Evolutionary conservation across 1,140 invertebrate species (phyloP).

Genomic region (Scaptomyza montana): DNA sequence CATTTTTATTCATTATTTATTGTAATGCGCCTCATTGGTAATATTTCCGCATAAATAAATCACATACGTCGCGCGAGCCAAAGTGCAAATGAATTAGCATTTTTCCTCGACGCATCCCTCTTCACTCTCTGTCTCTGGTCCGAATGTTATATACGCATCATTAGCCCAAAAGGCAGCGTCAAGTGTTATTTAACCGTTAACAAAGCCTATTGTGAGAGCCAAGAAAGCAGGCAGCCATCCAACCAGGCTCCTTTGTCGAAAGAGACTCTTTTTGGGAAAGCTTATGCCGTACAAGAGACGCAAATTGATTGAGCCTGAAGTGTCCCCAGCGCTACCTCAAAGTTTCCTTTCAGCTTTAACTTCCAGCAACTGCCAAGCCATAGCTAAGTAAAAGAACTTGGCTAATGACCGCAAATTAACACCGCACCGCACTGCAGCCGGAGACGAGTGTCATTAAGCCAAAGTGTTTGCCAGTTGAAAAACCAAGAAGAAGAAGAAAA

Average conservation of each 20-base stretch:
- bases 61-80: conserved; percentile 37
- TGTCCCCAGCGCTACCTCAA: conserved; percentile 2
- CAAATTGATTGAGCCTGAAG: conserved; percentile 71
- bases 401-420: conserved; percentile 79
- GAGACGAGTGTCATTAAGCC: conserved; percentile 72
- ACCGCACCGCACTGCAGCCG: conserved; percentile 56
- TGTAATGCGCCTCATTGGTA: conserved; percentile 26
- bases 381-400: conserved; percentile 49
- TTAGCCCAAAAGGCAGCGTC: conserved; percentile 71
- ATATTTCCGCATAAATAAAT: conserved; percentile 66
- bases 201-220: conserved; percentile 68
- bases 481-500: background rate
- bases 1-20: conserved; percentile 39
- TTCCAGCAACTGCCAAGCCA: background rate
- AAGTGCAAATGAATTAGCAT: conserved; percentile 79
- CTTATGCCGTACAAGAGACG: conserved; percentile 43
- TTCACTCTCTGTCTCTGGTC: background rate
- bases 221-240: conserved; percentile 30
- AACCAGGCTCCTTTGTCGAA: conserved; percentile 21
- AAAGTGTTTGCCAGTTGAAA: conserved; percentile 62
- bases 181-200: conserved; percentile 76
- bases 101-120: conserved; percentile 39
- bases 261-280: conserved; percentile 51
- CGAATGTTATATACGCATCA: conserved; percentile 61
- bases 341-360: background rate